phyloP scores from a whole-genome alignment of 2,888 invertebrate species.

The Crioceris asparagi region DNA sequence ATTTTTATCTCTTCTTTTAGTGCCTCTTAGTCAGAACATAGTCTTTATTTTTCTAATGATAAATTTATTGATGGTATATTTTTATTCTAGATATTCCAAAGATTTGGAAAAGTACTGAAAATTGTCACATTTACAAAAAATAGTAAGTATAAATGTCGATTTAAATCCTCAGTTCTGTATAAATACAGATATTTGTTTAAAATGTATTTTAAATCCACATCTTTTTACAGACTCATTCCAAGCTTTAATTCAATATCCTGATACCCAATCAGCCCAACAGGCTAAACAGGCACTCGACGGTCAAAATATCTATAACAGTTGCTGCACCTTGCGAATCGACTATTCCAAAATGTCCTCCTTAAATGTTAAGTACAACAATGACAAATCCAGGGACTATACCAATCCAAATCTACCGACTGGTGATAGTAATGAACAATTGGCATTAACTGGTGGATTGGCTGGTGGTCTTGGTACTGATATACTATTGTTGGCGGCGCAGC shows the following conservation, averaged over 20 bases:
- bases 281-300: conserved; percentile 97
- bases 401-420: conserved; percentile 96
- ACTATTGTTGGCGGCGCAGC: conserved; percentile 44
- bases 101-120: conserved; percentile 97
- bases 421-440: conserved; percentile 65
- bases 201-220: not conserved
- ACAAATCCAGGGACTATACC: conserved; percentile 98
- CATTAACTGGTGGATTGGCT: conserved; percentile 42
- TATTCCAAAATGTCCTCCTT: conserved; percentile 97
- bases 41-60: no score
- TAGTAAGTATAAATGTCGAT: conserved; percentile 87
- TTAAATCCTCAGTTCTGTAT: no score
- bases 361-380: conserved; percentile 99
- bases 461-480: conserved; percentile 56
- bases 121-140: conserved; percentile 99
- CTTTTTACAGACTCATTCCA: conserved; percentile 81
- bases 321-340: conserved; percentile 98
- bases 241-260: conserved; percentile 97
- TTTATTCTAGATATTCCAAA: conserved; percentile 83
- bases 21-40: no score
- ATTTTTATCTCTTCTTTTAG: no score
- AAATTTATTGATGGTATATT: no score
- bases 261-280: conserved; percentile 91
- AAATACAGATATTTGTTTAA: not conserved
- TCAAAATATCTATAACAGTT: conserved; percentile 98